phyloP scores from a whole-genome alignment of 30 jellyfish, hydroid and myxozoan genomes.

The Pelagia noctiluca region DNA sequence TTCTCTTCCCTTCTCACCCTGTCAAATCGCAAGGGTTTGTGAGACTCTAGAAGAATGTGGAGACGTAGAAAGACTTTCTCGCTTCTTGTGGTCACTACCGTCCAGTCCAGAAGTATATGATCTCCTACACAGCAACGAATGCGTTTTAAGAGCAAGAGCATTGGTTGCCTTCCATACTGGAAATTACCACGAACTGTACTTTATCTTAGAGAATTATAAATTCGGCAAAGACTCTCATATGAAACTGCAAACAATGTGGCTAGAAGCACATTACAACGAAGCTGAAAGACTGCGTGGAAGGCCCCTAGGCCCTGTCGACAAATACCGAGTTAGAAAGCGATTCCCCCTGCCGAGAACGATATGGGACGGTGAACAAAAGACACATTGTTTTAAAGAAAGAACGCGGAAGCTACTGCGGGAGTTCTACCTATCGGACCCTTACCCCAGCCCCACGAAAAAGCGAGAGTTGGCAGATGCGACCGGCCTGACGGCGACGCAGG shows the following conservation, averaged over 20 bases:
- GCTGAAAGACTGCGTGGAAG: constrained; percentile 93
- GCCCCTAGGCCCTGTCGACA: constrained; percentile 98
- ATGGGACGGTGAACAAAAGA: constrained; percentile 99
- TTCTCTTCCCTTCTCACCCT: constrained; percentile 83
- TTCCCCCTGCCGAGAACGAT: constrained; percentile 97
- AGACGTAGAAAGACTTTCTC: constrained; percentile 88
- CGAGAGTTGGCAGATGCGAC: constrained; percentile 95
- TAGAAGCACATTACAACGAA: constrained; percentile 96
- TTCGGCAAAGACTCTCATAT: constrained; percentile 87
- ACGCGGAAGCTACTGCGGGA: constrained; percentile 85
- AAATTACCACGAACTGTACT: constrained; percentile 91
- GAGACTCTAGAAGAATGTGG: constrained; percentile 98
- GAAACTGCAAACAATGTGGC: constrained; percentile 95
- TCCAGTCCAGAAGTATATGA: constrained; percentile 83
- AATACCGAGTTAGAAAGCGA: constrained; percentile 97
- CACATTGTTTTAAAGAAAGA: constrained; percentile 94
- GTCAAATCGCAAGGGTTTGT: constrained; percentile 93
- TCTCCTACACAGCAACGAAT: constrained; percentile 77
- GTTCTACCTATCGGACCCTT: constrained; percentile 85
- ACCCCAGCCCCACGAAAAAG: constrained; percentile 94
- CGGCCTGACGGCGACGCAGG: constrained; percentile 92
- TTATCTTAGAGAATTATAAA: constrained; percentile 85
- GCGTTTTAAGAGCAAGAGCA: constrained; percentile 88
- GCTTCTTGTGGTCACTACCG: constrained; percentile 95
- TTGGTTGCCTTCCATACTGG: constrained; percentile 91